Evolutionary conservation across 2,797 vertebrate genomes (phyloP), one percentile per base, ranked within the genome.

Genomic region (Gymnothorax javanicus): DNA sequence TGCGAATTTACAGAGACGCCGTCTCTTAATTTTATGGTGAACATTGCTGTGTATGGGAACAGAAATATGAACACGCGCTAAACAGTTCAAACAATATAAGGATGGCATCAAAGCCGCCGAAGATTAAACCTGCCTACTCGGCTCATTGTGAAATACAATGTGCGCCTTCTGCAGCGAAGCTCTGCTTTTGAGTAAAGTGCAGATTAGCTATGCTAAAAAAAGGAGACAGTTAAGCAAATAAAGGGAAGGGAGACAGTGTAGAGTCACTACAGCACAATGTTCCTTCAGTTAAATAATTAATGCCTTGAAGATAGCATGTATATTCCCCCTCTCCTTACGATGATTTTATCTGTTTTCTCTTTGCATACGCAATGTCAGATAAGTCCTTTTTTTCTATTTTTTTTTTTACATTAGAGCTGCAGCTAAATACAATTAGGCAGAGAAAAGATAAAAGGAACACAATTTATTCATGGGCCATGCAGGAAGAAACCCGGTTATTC

Each of bases 201-300:
- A 54, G 77, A 81, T 81, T 81, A 56, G 77, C 56, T 81, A 81
- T 54, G 77, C 77, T 54, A 81, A 56, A 81, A 81, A 81, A 43
- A 2, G 33, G 50, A 54, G 50, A 54, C 77, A 17, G 43, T 50
- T 52, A 79, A 50, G 33, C 33, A 79, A 79, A 79, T 25, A 43
- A 25, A 69, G n/a, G 64, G 23, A 25, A n/a, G 64, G 25, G 64
- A 69, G 64, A 25, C 0, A 8, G 23, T 25, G 64, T n/a, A 69
- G 62, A 52, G 17, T n/a, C 77, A 54, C 77, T 11, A 43, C 15
- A 7, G 73, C 73, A 20, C 73, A 15, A 17, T 50, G 15, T 33
- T 33, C 33, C 33, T 12, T 4, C 27, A 73, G 12, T 33, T 73
- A 73, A 73, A 73, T 73, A 52, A 77, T 77, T 6, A n/a, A 56